Evolutionary conservation across 1,140 invertebrate species (phyloP).

Genomic region (Drosophila pectinifera): DNA sequence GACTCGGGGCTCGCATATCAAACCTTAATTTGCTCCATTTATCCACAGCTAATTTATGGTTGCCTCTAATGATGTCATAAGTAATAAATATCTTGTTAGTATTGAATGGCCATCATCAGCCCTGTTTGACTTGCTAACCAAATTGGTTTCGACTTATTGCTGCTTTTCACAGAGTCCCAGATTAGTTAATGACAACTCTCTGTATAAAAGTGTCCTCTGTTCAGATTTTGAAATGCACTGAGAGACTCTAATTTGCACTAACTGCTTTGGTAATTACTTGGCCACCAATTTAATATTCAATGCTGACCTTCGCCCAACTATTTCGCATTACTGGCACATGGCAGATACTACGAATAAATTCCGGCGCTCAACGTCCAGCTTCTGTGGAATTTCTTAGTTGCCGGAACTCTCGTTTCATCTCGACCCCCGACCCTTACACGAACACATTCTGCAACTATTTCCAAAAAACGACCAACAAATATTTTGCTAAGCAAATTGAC

Average conservation of each 20-base stretch:
- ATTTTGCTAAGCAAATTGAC: conserved; percentile 54
- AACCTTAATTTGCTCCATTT: conserved; percentile 35
- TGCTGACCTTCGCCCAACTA: neutral
- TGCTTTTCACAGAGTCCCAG: neutral
- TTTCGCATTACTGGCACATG: neutral
- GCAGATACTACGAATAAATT: conserved; percentile 14
- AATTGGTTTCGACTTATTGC: neutral
- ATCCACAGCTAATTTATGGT: conserved; percentile 34
- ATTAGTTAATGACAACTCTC: neutral
- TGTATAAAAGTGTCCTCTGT: no score
- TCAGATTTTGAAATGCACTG: no score
- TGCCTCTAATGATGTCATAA: conserved; percentile 32
- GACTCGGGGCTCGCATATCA: conserved; percentile 9
- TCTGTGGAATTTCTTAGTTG: conserved; percentile 3
- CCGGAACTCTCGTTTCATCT: neutral
- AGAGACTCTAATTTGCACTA: neutral
- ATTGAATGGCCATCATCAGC: conserved; percentile 6
- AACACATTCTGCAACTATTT: conserved; percentile 19
- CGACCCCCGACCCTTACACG: neutral
- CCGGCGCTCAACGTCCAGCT: neutral
- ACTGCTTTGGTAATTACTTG: conserved; percentile 5
- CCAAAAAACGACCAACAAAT: conserved; percentile 41
- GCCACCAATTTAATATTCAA: conserved; percentile 6
- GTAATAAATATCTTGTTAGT: conserved; percentile 22
- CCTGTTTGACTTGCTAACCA: neutral